Percentiles rank a stretch among this genome's conserved stretches.
Evolutionary conservation across 2,888 invertebrate genomes (phyloP).

Genomic region (Drosophila limbata): DNA sequence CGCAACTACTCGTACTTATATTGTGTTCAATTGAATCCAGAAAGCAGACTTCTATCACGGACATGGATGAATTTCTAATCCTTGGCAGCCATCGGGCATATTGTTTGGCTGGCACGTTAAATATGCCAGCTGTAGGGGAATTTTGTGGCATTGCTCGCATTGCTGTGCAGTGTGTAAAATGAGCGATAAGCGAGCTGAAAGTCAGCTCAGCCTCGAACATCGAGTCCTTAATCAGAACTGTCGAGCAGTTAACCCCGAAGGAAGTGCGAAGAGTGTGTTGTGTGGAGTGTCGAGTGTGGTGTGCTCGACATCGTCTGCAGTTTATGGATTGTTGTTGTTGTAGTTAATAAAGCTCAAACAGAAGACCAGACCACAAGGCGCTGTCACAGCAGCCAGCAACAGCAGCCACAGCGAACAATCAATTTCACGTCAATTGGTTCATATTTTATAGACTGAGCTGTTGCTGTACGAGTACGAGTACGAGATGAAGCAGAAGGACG

Average conservation of each 20-base stretch:
- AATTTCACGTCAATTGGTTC: slow-evolving; percentile 80
- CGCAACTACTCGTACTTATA: background rate
- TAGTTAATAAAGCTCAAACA: slow-evolving; percentile 72
- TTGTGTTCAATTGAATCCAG: slow-evolving; percentile 31
- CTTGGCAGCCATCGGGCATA: slow-evolving; percentile 52
- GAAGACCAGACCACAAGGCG: slow-evolving; percentile 52
- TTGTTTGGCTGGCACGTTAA: slow-evolving; percentile 59
- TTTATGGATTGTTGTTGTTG: slow-evolving; percentile 64
- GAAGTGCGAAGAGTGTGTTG: slow-evolving; percentile 3
- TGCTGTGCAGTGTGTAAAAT: slow-evolving; percentile 75
- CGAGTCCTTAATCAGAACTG: slow-evolving; percentile 14
- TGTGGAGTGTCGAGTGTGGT: slow-evolving; percentile 8
- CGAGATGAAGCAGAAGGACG: too few relatives aligned
- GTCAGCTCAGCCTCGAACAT: slow-evolving; percentile 18
- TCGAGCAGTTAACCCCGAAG: slow-evolving; percentile 16
- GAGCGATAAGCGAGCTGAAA: slow-evolving; percentile 72
- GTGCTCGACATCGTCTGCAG: slow-evolving; percentile 53
- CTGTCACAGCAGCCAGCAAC: slow-evolving; percentile 39
- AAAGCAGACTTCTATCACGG: slow-evolving; percentile 14
- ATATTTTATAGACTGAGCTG: slow-evolving; percentile 71
- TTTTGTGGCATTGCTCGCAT: slow-evolving; percentile 74
- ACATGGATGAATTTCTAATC: slow-evolving; percentile 55
- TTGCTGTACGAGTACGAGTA: background rate
- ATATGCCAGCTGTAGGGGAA: slow-evolving; percentile 69
- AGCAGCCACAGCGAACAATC: slow-evolving; percentile 62